These are phyloP conservation scores for Nansenia antarctica DNA, from an alignment of 2,113 vertebrate species.

Conservation along the genomic window DNA sequence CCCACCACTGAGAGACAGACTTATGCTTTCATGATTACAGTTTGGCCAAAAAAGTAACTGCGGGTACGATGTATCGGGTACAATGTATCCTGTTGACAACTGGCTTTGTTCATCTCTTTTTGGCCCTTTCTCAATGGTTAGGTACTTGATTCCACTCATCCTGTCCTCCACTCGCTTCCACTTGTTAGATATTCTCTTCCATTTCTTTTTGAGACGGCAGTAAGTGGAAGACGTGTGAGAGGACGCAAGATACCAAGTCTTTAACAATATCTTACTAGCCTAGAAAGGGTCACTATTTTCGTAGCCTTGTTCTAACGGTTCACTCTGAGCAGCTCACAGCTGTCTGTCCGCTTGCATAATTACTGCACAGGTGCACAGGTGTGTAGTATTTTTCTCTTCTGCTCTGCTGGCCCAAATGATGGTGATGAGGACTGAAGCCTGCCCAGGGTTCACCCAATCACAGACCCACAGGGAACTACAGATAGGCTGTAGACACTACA, in stretches of 20 bases:
- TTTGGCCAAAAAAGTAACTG: not conserved
- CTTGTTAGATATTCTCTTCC: too few relatives aligned
- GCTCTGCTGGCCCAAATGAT: conserved; percentile 5
- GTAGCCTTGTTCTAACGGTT: not conserved
- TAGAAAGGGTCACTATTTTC: too few relatives aligned
- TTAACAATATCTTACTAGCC: too few relatives aligned
- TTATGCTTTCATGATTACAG: not conserved
- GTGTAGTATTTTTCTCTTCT: conserved; percentile 12
- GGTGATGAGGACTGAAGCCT: not conserved
- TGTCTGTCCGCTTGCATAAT: not conserved
- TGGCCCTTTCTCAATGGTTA: not conserved
- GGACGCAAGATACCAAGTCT: too few relatives aligned
- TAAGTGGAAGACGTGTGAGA: too few relatives aligned
- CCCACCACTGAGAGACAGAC: too few relatives aligned
- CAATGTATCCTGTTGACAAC: not conserved
- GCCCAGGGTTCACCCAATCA: not conserved
- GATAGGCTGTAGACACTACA: too few relatives aligned
- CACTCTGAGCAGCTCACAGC: not conserved
- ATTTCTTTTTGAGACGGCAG: too few relatives aligned
- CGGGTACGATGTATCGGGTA: not conserved
- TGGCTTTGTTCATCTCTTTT: not conserved
- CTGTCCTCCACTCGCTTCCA: not conserved
- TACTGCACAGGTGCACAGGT: conserved; percentile 4
- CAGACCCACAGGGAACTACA: conserved; percentile 13
- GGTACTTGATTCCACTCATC: not conserved